A percentile compares a stretch with the other conserved stretches of the same genome.
Evolutionary conservation across 1,140 invertebrate genomes (phyloP).

Genomic region (Gryllus bimaculatus): DNA sequence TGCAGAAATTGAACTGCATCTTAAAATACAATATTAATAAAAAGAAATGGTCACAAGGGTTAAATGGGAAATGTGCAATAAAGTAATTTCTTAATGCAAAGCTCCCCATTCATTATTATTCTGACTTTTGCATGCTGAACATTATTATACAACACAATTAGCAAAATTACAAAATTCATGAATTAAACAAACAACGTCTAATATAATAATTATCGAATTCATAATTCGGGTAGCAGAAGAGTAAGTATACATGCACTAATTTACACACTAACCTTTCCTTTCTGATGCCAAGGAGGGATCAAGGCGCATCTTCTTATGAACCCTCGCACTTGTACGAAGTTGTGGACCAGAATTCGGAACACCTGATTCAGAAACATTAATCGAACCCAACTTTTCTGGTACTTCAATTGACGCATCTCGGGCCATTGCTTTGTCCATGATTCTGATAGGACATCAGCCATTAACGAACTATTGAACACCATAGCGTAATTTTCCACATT

Average conservation of each 20-base stretch:
- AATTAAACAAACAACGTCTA: not conserved
- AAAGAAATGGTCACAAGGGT: too few relatives aligned
- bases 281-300: conserved; percentile 8
- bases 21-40: too few relatives aligned
- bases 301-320: conserved; percentile 22
- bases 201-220: too few relatives aligned
- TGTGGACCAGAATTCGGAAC: conserved; percentile 12
- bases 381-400: conserved; percentile 12
- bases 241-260: not conserved
- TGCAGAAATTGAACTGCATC: too few relatives aligned
- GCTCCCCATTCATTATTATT: too few relatives aligned
- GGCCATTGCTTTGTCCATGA: not conserved
- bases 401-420: not conserved
- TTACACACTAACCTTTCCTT: conserved; percentile 12
- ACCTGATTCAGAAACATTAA: conserved; percentile 6
- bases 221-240: too few relatives aligned
- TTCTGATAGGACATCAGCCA: not conserved
- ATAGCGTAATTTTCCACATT: not conserved
- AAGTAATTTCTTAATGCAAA: too few relatives aligned
- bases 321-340: conserved; percentile 22
- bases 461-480: not conserved
- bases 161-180: not conserved
- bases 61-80: too few relatives aligned
- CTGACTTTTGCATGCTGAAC: too few relatives aligned
- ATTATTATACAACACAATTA: too few relatives aligned